A percentile compares a stretch with the other conserved stretches of the same genome.
These are phyloP conservation scores for Blennius ocellaris DNA, from an alignment of 2,113 vertebrate species.

Conservation along the genomic window DNA sequence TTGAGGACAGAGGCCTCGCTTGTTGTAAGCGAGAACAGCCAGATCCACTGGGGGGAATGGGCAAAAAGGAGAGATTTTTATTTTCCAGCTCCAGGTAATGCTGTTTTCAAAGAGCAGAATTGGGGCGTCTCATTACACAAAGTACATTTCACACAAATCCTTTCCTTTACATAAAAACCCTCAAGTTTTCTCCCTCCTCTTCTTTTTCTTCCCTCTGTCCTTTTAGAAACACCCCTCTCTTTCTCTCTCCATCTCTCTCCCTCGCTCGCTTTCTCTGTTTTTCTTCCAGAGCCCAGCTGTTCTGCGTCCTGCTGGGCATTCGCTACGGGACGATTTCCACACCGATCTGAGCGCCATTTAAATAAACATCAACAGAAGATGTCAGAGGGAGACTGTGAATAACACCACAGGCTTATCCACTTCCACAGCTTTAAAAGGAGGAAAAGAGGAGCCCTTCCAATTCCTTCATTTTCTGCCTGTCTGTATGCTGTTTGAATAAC, in stretches of 20 bases:
- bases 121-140: slow-evolving; percentile 66
- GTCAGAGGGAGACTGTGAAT: slow-evolving; percentile 67
- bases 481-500: slow-evolving; percentile 68
- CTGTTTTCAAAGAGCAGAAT: slow-evolving; percentile 64
- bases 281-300: slow-evolving; percentile 63
- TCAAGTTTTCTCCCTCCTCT: slow-evolving; percentile 21
- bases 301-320: slow-evolving; percentile 66
- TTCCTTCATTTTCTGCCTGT: slow-evolving; percentile 45
- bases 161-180: slow-evolving; percentile 53
- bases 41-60: slow-evolving; percentile 30
- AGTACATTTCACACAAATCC: slow-evolving; percentile 65
- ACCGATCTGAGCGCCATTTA: slow-evolving; percentile 67
- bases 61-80: slow-evolving; percentile 51
- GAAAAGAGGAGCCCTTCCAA: slow-evolving; percentile 45
- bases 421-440: slow-evolving; percentile 60
- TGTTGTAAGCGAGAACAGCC: slow-evolving; percentile 40
- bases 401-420: slow-evolving; percentile 78
- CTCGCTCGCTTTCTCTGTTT: slow-evolving; percentile 45
- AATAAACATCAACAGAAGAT: slow-evolving; percentile 77
- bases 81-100: slow-evolving; percentile 67
- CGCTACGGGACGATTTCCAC: slow-evolving; percentile 66
- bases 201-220: slow-evolving; percentile 16
- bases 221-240: slow-evolving; percentile 37
- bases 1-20: slow-evolving; percentile 26
- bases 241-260: slow-evolving; percentile 39